phyloP scores from a whole-genome alignment of 2,888 invertebrate species.

The Zelleria hepariella region DNA sequence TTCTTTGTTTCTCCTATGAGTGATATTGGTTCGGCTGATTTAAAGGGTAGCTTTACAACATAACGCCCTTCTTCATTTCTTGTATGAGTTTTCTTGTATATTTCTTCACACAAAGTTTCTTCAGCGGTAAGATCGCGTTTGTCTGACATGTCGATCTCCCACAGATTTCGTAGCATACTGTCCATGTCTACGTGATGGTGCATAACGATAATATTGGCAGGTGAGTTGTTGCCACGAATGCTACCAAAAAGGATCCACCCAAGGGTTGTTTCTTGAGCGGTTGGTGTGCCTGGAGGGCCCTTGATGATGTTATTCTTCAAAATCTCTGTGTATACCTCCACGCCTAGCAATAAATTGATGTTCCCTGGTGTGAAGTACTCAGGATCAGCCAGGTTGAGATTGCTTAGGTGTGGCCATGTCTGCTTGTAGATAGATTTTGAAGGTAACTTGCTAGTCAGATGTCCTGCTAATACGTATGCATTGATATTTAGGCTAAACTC shows the following conservation, averaged over 20 bases:
- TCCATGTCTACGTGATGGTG: background rate
- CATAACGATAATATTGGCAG: background rate
- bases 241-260: background rate
- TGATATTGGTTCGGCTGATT: too few relatives aligned
- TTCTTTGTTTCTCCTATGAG: conserved; percentile 6
- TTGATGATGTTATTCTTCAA: background rate
- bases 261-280: background rate
- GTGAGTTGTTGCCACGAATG: background rate
- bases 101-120: background rate
- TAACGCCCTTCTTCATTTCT: background rate
- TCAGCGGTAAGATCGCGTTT: background rate
- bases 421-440: background rate
- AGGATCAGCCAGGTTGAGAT: conserved; percentile 4
- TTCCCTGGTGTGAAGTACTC: conserved; percentile 5
- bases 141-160: background rate
- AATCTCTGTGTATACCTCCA: conserved; percentile 2
- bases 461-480: conserved; percentile 2
- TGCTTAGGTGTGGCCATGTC: conserved; percentile 1
- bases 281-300: background rate
- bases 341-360: conserved; percentile 1
- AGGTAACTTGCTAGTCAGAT: conserved; percentile 5
- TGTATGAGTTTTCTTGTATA: background rate
- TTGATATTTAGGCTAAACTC: conserved; percentile 1
- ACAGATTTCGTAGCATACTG: background rate
- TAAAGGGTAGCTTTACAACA: too few relatives aligned